These are phyloP conservation scores for Phyllopteryx taeniolatus DNA, from an alignment of 2,113 vertebrate genomes.

Conservation along the genomic window DNA sequence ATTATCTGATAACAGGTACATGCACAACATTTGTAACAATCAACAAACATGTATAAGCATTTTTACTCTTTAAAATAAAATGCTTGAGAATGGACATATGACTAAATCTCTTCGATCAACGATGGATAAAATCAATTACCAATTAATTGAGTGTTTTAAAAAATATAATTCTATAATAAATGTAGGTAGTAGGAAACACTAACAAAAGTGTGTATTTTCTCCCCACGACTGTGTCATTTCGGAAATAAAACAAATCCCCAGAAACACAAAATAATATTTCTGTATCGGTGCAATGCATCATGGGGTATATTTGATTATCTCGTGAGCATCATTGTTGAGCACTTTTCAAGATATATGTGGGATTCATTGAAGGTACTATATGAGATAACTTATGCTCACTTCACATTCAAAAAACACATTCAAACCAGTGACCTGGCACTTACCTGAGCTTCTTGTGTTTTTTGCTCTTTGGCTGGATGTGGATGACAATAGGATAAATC, in stretches of 20 bases:
- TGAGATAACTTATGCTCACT: not conserved
- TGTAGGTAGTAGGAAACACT: no score
- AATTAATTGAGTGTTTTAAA: not conserved
- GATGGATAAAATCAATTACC: not conserved
- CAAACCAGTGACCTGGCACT: not conserved
- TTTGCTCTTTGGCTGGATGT: conserved; percentile 73
- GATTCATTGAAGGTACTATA: not conserved
- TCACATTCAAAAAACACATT: not conserved
- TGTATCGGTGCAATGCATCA: no score
- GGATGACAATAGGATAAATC: conserved; percentile 74
- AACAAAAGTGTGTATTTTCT: no score
- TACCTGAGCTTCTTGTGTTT: conserved; percentile 73
- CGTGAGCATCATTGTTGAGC: no score
- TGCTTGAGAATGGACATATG: not conserved
- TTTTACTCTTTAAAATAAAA: not conserved
- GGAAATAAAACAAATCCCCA: no score
- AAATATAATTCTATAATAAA: not conserved
- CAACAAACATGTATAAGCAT: not conserved
- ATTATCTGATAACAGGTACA: not conserved
- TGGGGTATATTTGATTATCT: not conserved
- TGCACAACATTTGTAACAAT: not conserved
- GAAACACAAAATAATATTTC: no score
- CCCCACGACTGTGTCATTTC: no score
- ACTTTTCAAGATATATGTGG: not conserved
- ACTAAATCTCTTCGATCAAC: not conserved